phyloP scores from a whole-genome alignment of 2,113 vertebrate genomes.

The Callionymus lyra region DNA sequence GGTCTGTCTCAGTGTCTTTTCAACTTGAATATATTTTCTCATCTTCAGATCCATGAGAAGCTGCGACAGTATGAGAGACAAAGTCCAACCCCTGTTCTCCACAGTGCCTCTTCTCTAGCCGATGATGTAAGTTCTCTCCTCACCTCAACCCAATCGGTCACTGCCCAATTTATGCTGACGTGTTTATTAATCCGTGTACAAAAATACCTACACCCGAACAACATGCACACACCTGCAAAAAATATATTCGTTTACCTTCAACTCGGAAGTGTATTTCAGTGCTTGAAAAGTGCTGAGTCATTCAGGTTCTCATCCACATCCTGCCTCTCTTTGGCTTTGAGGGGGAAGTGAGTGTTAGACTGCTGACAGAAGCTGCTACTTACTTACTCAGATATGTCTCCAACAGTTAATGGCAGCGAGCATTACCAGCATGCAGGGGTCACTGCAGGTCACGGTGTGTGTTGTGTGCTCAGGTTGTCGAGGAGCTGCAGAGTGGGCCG shows the following conservation, averaged over 20 bases:
- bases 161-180: too few species aligned
- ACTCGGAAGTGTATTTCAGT: constrained; percentile 38
- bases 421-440: background rate
- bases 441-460: constrained; percentile 1
- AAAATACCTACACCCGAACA: constrained; percentile 9
- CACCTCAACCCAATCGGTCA: too few species aligned
- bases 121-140: constrained; percentile 79
- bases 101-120: constrained; percentile 81
- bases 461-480: constrained; percentile 74
- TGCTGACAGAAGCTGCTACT: constrained; percentile 42
- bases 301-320: constrained; percentile 32
- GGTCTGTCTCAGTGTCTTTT: too few species aligned
- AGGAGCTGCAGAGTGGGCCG: constrained; percentile 83
- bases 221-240: constrained; percentile 17
- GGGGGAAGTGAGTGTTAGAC: too few species aligned
- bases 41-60: constrained; percentile 87
- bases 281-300: constrained; percentile 51
- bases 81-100: constrained; percentile 82
- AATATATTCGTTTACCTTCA: constrained; percentile 2
- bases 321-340: constrained; percentile 38
- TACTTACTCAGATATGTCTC: constrained; percentile 17
- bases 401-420: background rate
- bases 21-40: constrained; percentile 1
- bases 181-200: too few species aligned
- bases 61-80: constrained; percentile 87